A percentile compares a stretch with the other conserved stretches of the same genome.
These are phyloP conservation scores for Myotis pilosus DNA, from an alignment of 2,797 vertebrate genomes.

Conservation along the genomic window DNA sequence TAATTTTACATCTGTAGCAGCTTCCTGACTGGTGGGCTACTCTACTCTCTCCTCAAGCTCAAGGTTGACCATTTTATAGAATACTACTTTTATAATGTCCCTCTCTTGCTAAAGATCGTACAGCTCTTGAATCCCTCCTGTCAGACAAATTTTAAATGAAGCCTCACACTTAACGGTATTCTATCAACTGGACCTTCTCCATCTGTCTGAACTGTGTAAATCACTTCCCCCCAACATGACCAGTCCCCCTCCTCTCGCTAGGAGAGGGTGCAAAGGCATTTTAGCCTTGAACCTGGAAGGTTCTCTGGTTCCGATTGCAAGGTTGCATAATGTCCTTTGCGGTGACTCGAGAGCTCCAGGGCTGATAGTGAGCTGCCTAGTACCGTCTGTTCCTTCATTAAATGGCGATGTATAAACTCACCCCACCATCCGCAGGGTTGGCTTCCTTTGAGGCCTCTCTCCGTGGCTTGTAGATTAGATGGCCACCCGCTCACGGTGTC, in stretches of 20 bases:
- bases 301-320: background rate
- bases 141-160: background rate
- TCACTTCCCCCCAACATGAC: background rate
- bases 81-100: background rate
- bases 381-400: background rate
- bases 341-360: background rate
- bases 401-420: background rate
- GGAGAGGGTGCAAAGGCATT: background rate
- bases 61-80: background rate
- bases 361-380: background rate
- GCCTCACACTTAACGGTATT: background rate
- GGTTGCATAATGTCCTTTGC: background rate
- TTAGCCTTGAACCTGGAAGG: background rate
- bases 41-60: slow-evolving; percentile 2
- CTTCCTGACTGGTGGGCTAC: background rate
- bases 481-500: background rate
- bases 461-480: background rate
- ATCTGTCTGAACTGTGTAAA: background rate
- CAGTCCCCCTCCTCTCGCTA: background rate
- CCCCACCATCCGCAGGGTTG: background rate
- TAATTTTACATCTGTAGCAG: background rate
- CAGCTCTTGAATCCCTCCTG: background rate
- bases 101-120: background rate
- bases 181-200: background rate
- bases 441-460: background rate